Percentiles rank a stretch among this genome's conserved stretches.
Evolutionary conservation across 37 sponge, comb jelly and placozoan species (phyloP).

Genomic region (Trichoplax adhaerens): DNA sequence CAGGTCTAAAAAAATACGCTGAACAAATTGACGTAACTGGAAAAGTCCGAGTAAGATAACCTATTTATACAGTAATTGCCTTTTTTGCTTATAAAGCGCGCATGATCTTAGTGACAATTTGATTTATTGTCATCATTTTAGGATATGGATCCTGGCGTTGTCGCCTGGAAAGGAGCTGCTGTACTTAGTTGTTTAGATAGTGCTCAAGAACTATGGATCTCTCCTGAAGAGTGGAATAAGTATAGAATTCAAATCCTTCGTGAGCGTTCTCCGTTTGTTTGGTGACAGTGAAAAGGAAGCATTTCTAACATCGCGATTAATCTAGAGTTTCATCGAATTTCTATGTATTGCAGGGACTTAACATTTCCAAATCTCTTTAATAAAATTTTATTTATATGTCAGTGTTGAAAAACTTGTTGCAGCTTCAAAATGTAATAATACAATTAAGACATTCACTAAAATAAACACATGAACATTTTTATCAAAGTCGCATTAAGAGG

Average conservation of each 20-base stretch:
- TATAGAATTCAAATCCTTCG: slow-evolving; percentile 57
- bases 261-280: slow-evolving; percentile 65
- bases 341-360: too few relatives aligned
- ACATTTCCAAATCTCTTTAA: too few relatives aligned
- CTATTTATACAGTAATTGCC: background rate
- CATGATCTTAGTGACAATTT: background rate
- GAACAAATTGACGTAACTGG: slow-evolving; percentile 49
- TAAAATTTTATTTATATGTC: too few relatives aligned
- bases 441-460: too few relatives aligned
- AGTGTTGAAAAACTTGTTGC: too few relatives aligned
- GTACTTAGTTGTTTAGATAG: slow-evolving; percentile 68
- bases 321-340: too few relatives aligned
- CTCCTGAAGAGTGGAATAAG: slow-evolving; percentile 57
- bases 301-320: too few relatives aligned
- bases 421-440: too few relatives aligned
- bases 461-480: too few relatives aligned
- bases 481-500: too few relatives aligned
- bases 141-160: slow-evolving; percentile 31
- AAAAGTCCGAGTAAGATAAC: slow-evolving; percentile 44
- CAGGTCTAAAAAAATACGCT: slow-evolving; percentile 7
- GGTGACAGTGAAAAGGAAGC: slow-evolving; percentile 19
- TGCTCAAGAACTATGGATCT: slow-evolving; percentile 76
- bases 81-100: background rate
- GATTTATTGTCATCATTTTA: background rate
- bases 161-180: slow-evolving; percentile 74